These are phyloP conservation scores for Triplophysa tibetana DNA, from an alignment of 2,113 vertebrate species.

Conservation along the genomic window DNA sequence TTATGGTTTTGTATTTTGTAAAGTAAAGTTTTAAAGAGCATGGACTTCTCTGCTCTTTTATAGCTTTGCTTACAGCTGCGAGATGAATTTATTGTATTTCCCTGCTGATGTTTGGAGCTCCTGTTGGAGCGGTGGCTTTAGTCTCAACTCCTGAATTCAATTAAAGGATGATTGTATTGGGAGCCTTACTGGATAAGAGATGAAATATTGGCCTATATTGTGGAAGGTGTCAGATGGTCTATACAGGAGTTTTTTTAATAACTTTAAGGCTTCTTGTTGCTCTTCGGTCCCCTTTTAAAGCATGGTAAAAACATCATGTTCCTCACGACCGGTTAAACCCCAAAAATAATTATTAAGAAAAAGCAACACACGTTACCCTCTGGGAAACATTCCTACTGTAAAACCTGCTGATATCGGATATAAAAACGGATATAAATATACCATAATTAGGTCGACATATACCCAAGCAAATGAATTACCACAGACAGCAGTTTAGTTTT, in stretches of 20 bases:
- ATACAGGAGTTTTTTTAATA: not conserved
- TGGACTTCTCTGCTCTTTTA: slow-evolving; percentile 36
- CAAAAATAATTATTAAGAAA: not conserved
- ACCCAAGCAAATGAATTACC: not conserved
- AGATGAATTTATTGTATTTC: slow-evolving; percentile 49
- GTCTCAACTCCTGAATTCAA: slow-evolving; percentile 23
- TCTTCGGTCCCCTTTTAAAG: not conserved
- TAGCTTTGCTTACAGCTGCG: slow-evolving; percentile 40
- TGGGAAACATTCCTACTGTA: too few species aligned
- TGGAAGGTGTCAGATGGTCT: not conserved
- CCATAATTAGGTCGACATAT: not conserved
- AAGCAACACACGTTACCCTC: too few species aligned
- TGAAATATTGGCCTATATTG: not conserved
- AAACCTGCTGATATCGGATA: too few species aligned
- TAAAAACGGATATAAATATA: not conserved
- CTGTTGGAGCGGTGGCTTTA: slow-evolving; percentile 3
- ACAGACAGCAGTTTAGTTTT: not conserved
- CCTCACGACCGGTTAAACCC: not conserved
- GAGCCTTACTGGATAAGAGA: not conserved
- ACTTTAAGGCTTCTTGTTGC: not conserved
- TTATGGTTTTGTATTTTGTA: slow-evolving; percentile 12
- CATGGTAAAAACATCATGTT: not conserved
- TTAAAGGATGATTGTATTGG: slow-evolving; percentile 39
- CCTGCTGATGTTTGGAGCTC: slow-evolving; percentile 23
- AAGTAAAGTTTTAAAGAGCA: not conserved